Percentiles rank a stretch among this genome's conserved stretches.
Evolutionary conservation across 1,140 invertebrate genomes (phyloP).

Genomic region (Uloborus diversus): DNA sequence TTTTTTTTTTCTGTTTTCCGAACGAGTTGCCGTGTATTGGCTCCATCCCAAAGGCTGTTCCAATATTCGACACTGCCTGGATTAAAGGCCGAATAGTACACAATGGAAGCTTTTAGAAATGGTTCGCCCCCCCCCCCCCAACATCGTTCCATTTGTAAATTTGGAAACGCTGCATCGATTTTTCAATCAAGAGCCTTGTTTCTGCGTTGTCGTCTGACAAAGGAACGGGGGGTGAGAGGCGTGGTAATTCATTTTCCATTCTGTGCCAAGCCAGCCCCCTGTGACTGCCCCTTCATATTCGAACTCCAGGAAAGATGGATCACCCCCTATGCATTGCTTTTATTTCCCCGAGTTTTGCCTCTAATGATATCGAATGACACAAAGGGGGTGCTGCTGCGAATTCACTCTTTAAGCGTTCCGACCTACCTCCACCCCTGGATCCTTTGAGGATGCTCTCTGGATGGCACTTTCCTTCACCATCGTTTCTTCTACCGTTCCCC

Average conservation of each 20-base stretch:
- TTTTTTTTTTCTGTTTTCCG: too few relatives aligned
- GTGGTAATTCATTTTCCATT: conserved; percentile 45
- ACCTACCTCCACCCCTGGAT: background rate
- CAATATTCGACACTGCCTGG: conserved; percentile 7
- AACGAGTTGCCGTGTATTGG: too few relatives aligned
- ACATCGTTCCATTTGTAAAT: conserved; percentile 35
- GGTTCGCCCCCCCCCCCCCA: too few relatives aligned
- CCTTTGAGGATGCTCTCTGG: conserved; percentile 29
- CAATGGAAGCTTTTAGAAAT: background rate
- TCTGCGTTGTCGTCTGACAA: conserved; percentile 46
- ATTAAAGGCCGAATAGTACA: conserved; percentile 11
- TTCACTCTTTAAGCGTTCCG: conserved; percentile 2
- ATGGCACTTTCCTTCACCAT: conserved; percentile 7
- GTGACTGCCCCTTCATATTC: conserved; percentile 30
- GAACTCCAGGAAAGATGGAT: conserved; percentile 23
- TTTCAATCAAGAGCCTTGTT: conserved; percentile 51
- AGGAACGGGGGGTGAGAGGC: background rate
- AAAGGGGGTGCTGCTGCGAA: conserved; percentile 9
- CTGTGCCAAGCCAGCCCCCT: background rate
- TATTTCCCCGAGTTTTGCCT: conserved; percentile 14
- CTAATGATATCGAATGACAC: conserved; percentile 54
- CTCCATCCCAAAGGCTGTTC: too few relatives aligned
- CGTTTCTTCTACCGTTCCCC: background rate
- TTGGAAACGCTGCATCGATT: conserved; percentile 42
- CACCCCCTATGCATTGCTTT: conserved; percentile 45